These are phyloP conservation scores for Philopedon plagiatum DNA, from an alignment of 2,888 invertebrate genomes.

Conservation along the genomic window DNA sequence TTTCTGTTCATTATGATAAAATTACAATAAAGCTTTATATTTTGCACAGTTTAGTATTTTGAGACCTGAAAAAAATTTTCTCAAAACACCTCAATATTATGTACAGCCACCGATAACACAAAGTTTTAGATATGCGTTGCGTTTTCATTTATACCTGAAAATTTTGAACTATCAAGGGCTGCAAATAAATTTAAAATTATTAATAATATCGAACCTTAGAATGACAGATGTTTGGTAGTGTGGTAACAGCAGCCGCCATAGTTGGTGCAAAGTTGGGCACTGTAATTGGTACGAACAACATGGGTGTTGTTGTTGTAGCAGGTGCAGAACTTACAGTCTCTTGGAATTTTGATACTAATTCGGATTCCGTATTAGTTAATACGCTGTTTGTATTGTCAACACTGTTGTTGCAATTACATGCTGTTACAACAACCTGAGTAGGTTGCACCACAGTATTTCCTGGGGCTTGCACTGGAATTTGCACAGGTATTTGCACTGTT, in stretches of 20 bases:
- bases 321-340: slow-evolving; percentile 10
- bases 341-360: background rate
- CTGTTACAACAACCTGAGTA: slow-evolving; percentile 62
- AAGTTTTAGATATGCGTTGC: too few species aligned
- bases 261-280: slow-evolving; percentile 68
- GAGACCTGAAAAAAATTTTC: slow-evolving; percentile 26
- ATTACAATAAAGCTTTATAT: too few species aligned
- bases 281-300: slow-evolving; percentile 70
- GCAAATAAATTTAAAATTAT: too few species aligned
- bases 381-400: slow-evolving; percentile 50
- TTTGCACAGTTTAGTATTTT: slow-evolving; percentile 4
- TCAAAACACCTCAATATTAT: slow-evolving; percentile 16
- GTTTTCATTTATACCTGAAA: too few species aligned
- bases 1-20: too few species aligned
- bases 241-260: slow-evolving; percentile 64
- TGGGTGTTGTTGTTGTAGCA: slow-evolving; percentile 61
- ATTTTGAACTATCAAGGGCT: too few species aligned
- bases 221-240: slow-evolving; percentile 66
- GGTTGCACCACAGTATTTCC: slow-evolving; percentile 58
- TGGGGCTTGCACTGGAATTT: slow-evolving; percentile 48
- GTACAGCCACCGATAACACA: too few species aligned
- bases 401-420: slow-evolving; percentile 64
- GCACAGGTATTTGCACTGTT: slow-evolving; percentile 53
- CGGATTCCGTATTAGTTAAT: slow-evolving; percentile 31
- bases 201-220: slow-evolving; percentile 63